These are phyloP conservation scores for Neuroscelio doddi DNA, from an alignment of 2,888 invertebrate species.

Conservation along the genomic window DNA sequence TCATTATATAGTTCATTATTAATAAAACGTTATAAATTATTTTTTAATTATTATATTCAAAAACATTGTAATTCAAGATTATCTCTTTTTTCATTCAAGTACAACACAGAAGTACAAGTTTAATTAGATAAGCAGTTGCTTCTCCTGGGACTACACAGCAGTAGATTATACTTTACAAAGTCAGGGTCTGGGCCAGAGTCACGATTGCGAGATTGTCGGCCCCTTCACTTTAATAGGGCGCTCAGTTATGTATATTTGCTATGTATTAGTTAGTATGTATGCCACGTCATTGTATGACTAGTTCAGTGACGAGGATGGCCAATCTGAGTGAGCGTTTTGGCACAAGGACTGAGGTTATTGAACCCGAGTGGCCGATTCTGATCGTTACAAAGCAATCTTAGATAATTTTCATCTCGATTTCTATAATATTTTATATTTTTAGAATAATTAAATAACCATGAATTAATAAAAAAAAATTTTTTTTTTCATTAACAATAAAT, in stretches of 20 bases:
- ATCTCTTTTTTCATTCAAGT: too few relatives aligned
- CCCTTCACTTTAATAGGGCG: slow-evolving; percentile 31
- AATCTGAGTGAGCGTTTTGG: slow-evolving; percentile 44
- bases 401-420: neutral
- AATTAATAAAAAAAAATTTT: too few relatives aligned
- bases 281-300: slow-evolving; percentile 41
- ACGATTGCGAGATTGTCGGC: slow-evolving; percentile 25
- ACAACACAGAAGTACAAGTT: slow-evolving; percentile 14
- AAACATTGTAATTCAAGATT: neutral
- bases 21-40: too few relatives aligned
- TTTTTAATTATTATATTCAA: too few relatives aligned
- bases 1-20: too few relatives aligned
- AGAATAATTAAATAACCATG: too few relatives aligned
- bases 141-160: slow-evolving; percentile 32
- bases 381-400: slow-evolving; percentile 12
- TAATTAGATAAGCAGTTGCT: slow-evolving; percentile 33
- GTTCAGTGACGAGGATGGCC: slow-evolving; percentile 30
- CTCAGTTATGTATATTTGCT: slow-evolving; percentile 14
- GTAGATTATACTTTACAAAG: slow-evolving; percentile 48
- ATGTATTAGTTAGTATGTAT: slow-evolving; percentile 29
- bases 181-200: slow-evolving; percentile 49
- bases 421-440: too few relatives aligned
- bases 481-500: too few relatives aligned
- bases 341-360: slow-evolving; percentile 46
- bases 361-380: slow-evolving; percentile 36